phyloP scores from a whole-genome alignment of 2,797 vertebrate species.

The Erpetoichthys calabaricus region DNA sequence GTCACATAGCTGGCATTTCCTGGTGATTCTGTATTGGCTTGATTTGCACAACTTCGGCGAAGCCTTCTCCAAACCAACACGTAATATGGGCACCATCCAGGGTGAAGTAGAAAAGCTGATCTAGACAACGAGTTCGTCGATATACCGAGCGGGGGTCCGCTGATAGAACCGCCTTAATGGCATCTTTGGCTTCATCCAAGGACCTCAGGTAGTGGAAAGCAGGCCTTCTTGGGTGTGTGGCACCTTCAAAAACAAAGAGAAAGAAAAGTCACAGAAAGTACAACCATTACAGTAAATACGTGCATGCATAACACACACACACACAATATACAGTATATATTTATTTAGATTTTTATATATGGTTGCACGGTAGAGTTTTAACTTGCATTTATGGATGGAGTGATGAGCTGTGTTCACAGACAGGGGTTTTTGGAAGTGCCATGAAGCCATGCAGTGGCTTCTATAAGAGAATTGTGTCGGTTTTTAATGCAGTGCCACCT shows the following conservation, averaged over 20 bases:
- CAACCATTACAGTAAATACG: slow-evolving; percentile 4
- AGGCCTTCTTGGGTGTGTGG: slow-evolving; percentile 17
- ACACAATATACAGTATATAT: too few species aligned
- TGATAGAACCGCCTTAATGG: slow-evolving; percentile 57
- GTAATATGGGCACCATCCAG: slow-evolving; percentile 64
- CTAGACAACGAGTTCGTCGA: slow-evolving; percentile 57
- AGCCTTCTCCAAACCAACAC: slow-evolving; percentile 73
- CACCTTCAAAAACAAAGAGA: slow-evolving; percentile 6
- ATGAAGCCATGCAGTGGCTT: too few species aligned
- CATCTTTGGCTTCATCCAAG: slow-evolving; percentile 48
- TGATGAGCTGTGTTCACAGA: too few species aligned
- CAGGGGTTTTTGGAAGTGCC: too few species aligned
- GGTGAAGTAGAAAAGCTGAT: slow-evolving; percentile 71
- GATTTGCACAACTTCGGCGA: slow-evolving; percentile 68
- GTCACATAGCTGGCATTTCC: neutral
- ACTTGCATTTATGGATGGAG: too few species aligned
- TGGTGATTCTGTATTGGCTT: slow-evolving; percentile 12
- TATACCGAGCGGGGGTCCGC: slow-evolving; percentile 69
- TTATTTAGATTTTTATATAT: too few species aligned
- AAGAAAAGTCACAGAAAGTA: slow-evolving; percentile 9
- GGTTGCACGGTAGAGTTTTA: too few species aligned
- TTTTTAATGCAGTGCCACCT: too few species aligned
- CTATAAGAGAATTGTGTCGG: too few species aligned
- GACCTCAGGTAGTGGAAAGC: slow-evolving; percentile 59
- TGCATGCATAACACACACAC: neutral